Evolutionary conservation across 1,140 invertebrate species (phyloP).

Genomic region (Lamellibrachia luymesi): DNA sequence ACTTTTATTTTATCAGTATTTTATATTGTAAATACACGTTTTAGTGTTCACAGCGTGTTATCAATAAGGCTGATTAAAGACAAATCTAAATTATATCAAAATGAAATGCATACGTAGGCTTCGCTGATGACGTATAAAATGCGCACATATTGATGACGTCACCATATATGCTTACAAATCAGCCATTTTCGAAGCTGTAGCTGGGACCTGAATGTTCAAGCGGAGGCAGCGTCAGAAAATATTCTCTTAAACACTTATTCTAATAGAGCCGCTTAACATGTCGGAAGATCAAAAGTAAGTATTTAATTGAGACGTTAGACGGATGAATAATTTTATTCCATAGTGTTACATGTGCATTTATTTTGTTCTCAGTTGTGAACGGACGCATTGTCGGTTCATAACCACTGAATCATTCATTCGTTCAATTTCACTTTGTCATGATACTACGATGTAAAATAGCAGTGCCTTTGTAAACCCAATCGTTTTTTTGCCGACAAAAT

Average conservation of each 20-base stretch:
- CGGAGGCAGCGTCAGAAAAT: neutral
- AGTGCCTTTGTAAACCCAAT: neutral
- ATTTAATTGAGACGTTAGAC: neutral
- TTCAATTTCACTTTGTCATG: neutral
- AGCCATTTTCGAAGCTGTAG: neutral
- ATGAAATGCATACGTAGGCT: neutral
- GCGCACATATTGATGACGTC: neutral
- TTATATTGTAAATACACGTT: neutral
- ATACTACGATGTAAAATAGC: neutral
- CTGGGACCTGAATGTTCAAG: neutral
- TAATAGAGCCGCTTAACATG: neutral
- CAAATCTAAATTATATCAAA: neutral
- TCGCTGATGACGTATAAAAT: neutral
- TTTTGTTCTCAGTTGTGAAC: neutral
- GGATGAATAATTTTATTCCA: neutral
- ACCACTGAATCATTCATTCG: neutral
- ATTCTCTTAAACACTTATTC: neutral
- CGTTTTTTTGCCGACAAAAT: neutral
- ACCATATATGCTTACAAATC: constrained; percentile 1
- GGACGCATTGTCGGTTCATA: neutral
- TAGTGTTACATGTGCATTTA: neutral
- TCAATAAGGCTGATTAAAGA: neutral
- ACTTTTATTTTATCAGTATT: neutral
- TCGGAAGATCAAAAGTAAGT: neutral
- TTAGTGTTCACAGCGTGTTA: neutral